Evolutionary conservation across 2,113 vertebrate species (phyloP).

Genomic region (Capreolus pygargus): DNA sequence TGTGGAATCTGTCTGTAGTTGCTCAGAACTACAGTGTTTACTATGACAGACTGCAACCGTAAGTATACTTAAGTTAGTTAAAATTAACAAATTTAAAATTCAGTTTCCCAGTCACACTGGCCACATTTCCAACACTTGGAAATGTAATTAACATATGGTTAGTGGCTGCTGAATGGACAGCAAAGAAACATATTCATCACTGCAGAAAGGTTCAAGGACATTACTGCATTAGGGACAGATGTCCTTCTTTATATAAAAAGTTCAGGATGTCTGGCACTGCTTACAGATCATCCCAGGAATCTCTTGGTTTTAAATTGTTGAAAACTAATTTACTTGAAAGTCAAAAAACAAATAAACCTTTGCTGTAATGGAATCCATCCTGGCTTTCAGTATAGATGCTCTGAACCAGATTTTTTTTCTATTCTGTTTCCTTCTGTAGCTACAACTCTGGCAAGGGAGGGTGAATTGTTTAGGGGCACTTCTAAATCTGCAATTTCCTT

Average conservation of each 20-base stretch:
- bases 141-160: neutral
- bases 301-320: neutral
- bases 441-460: neutral
- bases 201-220: neutral
- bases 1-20: neutral
- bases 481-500: constrained; percentile 54
- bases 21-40: neutral
- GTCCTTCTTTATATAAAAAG: neutral
- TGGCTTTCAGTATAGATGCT: neutral
- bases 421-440: constrained; percentile 3
- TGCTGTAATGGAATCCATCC: neutral
- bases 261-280: neutral
- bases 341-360: neutral
- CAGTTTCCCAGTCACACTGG: neutral
- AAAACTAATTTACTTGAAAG: constrained; percentile 5
- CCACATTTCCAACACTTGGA: neutral
- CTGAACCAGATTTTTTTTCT: constrained; percentile 4
- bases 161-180: neutral
- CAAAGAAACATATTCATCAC: neutral
- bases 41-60: neutral
- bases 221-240: neutral
- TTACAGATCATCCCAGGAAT: neutral
- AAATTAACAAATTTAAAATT: neutral
- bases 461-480: constrained; percentile 41
- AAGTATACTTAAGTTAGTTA: neutral